Percentiles rank a stretch among this genome's conserved stretches.
Evolutionary conservation across 2,797 vertebrate genomes (phyloP).

Genomic region (Hemibagrus guttatus): DNA sequence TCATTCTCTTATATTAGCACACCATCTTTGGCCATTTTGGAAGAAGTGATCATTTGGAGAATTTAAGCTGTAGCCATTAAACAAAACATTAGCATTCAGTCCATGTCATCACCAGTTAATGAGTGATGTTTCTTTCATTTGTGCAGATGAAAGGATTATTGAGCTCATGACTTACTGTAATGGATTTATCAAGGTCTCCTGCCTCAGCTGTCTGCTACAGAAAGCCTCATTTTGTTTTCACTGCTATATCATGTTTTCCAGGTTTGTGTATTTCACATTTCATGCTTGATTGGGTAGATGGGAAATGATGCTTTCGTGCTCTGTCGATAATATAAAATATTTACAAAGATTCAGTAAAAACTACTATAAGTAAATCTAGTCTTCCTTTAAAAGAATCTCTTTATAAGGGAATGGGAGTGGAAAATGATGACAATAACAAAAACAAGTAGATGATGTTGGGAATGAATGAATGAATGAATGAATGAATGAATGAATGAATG

Average conservation of each 20-base stretch:
- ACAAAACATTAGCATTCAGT: not conserved
- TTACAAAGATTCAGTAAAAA: not conserved
- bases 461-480: not conserved
- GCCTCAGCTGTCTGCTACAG: no score
- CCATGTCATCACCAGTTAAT: not conserved
- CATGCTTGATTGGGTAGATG: not conserved
- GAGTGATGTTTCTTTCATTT: not conserved
- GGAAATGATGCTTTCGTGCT: not conserved
- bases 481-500: no score
- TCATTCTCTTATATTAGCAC: not conserved
- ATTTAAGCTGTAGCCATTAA: not conserved
- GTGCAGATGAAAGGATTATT: not conserved
- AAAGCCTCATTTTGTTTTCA: not conserved
- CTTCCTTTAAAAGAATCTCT: not conserved
- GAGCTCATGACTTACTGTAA: not conserved
- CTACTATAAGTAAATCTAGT: not conserved
- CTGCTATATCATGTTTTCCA: not conserved
- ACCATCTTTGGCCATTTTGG: not conserved
- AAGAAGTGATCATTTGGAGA: not conserved
- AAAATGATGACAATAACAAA: not conserved
- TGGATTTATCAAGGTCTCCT: not conserved
- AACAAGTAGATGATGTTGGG: not conserved
- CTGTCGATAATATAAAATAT: not conserved
- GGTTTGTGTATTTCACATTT: not conserved
- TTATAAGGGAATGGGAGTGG: not conserved